Evolutionary conservation across 2,797 vertebrate genomes (phyloP), one percentile per base, ranked within the genome.

Genomic region (Chrosomus eos): DNA sequence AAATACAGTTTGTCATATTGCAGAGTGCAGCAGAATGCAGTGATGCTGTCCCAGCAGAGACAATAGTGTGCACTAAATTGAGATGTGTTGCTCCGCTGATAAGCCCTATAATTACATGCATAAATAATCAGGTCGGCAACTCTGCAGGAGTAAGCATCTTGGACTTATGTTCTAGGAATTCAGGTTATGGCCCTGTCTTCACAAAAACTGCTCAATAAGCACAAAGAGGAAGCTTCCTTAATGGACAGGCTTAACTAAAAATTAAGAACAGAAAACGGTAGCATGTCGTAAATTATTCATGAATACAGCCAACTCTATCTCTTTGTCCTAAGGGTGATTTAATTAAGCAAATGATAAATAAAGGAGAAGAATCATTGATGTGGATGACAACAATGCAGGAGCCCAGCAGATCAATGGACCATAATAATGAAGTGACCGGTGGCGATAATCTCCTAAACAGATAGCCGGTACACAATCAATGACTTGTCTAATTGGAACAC

Each of bases 391-490:
- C 84, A 87, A 86, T 89, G 83, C 79, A 80, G 74, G 5, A 43
- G 51, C 53, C 80, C 51, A 40, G 43, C 66, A 55, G 82, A 90
- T 92, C 88, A 78, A 91, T 91, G 64, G 53, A 26, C 31, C 58
- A 45, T 85, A 87, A 90, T 87, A 84, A 82, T 80, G 84, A 85
- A 87, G 83, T 86, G 86, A 82, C 85, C 80, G 53, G 81, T 83
- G 84, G 86, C 70, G 72, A 86, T 90, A 89, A 91, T 88, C 86
- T 80, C 83, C 85, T 90, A 87, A 89, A 91, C 76, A 85, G 87
- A 90, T 85, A 84, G 87, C 78, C 28, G 60, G 73, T 85, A 68
- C 53, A 28, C 31, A 88, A 88, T 89, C 91, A 89, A 89, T 91
- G 87, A 80, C 78, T 79, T 85, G 87, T 84, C 81, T 88, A 89